Conservation (phyloP, 2,797 vertebrate species). For the Heteromormyrus szaboi region DNA sequence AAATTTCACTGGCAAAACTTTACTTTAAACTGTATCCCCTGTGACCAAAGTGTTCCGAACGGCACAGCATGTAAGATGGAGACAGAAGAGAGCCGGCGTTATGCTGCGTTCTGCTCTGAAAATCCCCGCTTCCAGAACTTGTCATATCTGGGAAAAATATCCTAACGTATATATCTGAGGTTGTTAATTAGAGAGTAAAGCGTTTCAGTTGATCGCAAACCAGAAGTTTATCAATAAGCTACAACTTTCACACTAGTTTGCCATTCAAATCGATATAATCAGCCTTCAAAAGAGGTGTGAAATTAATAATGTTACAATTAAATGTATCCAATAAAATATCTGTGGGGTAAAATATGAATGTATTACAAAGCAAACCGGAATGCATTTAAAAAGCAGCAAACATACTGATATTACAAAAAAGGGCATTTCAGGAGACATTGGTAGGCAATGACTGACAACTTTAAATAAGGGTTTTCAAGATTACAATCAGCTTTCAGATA, state of each 20-base stretch:
- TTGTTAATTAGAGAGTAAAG: background rate
- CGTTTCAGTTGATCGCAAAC: background rate
- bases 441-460: conserved; percentile 19
- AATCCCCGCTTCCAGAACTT: background rate
- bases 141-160: background rate
- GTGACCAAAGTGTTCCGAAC: background rate
- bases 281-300: background rate
- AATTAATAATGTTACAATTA: background rate
- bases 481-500: conserved; percentile 11
- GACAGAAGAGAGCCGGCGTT: background rate
- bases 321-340: background rate
- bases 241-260: background rate
- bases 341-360: background rate
- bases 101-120: background rate
- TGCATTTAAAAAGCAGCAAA: background rate
- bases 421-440: background rate
- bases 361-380: background rate
- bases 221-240: background rate
- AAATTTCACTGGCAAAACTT: background rate
- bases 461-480: conserved; percentile 7
- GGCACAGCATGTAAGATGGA: background rate
- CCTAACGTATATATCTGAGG: background rate
- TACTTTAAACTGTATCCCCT: conserved; percentile 1
- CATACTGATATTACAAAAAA: background rate
- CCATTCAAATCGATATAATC: background rate